Conservation (phyloP, 2,113 vertebrate species). For the Nanorana parkeri region DNA sequence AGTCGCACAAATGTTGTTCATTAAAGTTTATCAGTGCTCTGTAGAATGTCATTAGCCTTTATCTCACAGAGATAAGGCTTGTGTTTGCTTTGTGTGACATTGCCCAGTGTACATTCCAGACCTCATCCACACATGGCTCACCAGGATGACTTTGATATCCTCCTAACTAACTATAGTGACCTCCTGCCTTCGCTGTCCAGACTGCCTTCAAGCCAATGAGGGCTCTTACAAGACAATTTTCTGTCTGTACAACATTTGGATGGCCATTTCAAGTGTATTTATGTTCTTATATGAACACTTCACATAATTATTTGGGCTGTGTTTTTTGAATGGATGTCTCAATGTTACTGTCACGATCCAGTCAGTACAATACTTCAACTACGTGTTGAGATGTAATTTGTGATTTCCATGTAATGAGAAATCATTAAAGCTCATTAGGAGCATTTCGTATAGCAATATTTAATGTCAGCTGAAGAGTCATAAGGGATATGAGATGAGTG, state of each 20-base stretch:
- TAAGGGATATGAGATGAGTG: background rate
- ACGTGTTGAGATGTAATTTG: background rate
- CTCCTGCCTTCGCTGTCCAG: background rate
- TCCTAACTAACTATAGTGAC: background rate
- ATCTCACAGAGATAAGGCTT: conserved; percentile 8
- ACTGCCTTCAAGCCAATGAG: background rate
- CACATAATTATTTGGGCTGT: background rate
- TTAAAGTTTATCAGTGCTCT: background rate
- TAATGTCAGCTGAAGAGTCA: background rate
- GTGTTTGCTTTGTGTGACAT: conserved; percentile 37
- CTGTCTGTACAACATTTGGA: background rate
- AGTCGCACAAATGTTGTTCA: background rate
- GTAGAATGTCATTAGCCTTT: conserved; percentile 20
- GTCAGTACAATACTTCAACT: background rate
- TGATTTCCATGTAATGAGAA: background rate
- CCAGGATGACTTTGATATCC: conserved; percentile 19
- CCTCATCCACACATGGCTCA: conserved; percentile 4
- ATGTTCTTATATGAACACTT: background rate
- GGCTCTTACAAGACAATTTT: too few species aligned
- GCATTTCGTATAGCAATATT: background rate
- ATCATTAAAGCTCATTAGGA: background rate
- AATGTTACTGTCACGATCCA: background rate
- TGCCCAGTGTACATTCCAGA: conserved; percentile 43
- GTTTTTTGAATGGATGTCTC: background rate
- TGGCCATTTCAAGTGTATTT: background rate